A percentile compares a stretch with the other conserved stretches of the same genome.
phyloP scores from a whole-genome alignment of 2,888 invertebrate species.

The Drosophila buzzatii region DNA sequence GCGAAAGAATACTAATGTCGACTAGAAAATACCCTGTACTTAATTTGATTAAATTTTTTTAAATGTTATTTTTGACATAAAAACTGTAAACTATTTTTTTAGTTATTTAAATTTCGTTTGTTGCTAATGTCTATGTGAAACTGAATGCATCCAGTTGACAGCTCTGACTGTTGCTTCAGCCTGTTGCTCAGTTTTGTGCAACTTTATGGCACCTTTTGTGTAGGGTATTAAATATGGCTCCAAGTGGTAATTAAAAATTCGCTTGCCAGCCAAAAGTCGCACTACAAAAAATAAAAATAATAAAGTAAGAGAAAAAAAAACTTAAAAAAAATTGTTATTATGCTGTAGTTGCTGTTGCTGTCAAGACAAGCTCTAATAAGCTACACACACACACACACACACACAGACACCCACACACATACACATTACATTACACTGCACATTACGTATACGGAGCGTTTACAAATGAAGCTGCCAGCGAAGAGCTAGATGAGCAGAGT shows the following conservation, averaged over 20 bases:
- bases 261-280: slow-evolving; percentile 50
- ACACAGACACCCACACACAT: slow-evolving; percentile 25
- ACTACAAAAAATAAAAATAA: slow-evolving; percentile 16
- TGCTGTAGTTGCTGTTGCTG: slow-evolving; percentile 50
- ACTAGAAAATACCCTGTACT: background rate
- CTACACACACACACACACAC: slow-evolving; percentile 29
- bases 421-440: slow-evolving; percentile 42
- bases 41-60: too few species aligned
- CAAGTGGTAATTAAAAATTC: slow-evolving; percentile 63
- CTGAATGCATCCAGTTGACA: too few species aligned
- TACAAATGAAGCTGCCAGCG: slow-evolving; percentile 69
- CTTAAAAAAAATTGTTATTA: slow-evolving; percentile 48
- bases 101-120: background rate
- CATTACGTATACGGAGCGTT: slow-evolving; percentile 68
- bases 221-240: slow-evolving; percentile 43
- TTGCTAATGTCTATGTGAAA: too few species aligned
- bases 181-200: slow-evolving; percentile 9
- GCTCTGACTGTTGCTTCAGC: background rate
- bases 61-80: background rate
- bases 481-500: slow-evolving; percentile 29
- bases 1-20: background rate
- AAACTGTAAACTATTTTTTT: background rate
- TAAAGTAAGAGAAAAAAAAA: slow-evolving; percentile 24
- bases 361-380: slow-evolving; percentile 62
- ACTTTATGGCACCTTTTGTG: slow-evolving; percentile 3